phyloP scores from a whole-genome alignment of 1,140 invertebrate genomes.

The Drosophila teissieri region DNA sequence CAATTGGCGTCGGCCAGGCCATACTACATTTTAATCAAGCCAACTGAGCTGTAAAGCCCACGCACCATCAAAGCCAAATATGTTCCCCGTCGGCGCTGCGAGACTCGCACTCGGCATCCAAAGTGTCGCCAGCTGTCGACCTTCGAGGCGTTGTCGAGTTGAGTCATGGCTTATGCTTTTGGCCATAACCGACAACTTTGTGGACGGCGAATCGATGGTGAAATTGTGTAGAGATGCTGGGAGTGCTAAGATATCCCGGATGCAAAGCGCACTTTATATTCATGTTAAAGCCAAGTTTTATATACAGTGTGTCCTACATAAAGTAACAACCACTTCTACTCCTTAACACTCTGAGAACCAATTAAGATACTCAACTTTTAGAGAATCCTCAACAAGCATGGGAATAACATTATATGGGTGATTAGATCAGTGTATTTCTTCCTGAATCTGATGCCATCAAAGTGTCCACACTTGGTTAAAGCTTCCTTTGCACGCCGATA shows the following conservation, averaged over 20 bases:
- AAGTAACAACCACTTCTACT: no score
- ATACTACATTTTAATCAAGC: slow-evolving; percentile 73
- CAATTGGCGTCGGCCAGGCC: slow-evolving; percentile 68
- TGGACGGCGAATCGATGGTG: slow-evolving; percentile 29
- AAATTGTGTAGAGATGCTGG: slow-evolving; percentile 14
- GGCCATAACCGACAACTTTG: slow-evolving; percentile 47
- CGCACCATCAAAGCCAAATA: slow-evolving; percentile 75
- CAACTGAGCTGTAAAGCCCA: slow-evolving; percentile 63
- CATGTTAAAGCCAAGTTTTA: no score
- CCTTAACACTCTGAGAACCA: no score
- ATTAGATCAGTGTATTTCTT: slow-evolving; percentile 1
- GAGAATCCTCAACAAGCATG: neutral
- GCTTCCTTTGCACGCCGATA: slow-evolving; percentile 30
- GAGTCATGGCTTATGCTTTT: slow-evolving; percentile 54
- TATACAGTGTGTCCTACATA: no score
- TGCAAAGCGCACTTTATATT: neutral
- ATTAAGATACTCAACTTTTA: no score
- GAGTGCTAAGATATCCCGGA: slow-evolving; percentile 22
- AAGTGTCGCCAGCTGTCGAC: slow-evolving; percentile 78
- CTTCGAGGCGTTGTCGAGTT: slow-evolving; percentile 53
- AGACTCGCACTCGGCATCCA: slow-evolving; percentile 23
- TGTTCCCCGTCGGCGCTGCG: slow-evolving; percentile 45
- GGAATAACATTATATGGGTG: neutral
- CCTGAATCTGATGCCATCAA: slow-evolving; percentile 4
- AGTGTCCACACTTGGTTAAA: slow-evolving; percentile 26